These are phyloP conservation scores for Crepidodera aurea DNA, from an alignment of 2,888 invertebrate genomes.

Conservation along the genomic window DNA sequence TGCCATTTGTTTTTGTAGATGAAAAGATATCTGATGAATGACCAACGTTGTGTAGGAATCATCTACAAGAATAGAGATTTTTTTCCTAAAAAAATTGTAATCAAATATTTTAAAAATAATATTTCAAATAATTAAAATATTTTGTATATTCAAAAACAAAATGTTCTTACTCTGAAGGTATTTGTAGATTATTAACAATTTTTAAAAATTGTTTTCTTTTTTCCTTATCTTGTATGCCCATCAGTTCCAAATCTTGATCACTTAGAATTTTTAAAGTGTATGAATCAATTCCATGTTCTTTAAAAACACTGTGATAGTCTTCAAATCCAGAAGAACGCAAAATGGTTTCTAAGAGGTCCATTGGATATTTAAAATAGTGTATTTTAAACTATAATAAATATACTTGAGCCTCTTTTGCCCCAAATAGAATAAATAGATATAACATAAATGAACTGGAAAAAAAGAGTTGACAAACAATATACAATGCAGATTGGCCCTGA, in stretches of 20 bases:
- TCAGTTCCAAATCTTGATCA: constrained; percentile 48
- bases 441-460: too few relatives aligned
- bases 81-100: constrained; percentile 34
- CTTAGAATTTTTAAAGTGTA: constrained; percentile 48
- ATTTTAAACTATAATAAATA: too few relatives aligned
- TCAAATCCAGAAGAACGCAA: constrained; percentile 50
- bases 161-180: constrained; percentile 52
- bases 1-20: constrained; percentile 43
- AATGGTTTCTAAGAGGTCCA: constrained; percentile 51
- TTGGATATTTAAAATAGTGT: constrained; percentile 22
- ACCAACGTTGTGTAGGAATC: constrained; percentile 35
- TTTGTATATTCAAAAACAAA: background rate
- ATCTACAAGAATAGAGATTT: constrained; percentile 33
- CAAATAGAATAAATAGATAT: too few relatives aligned
- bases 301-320: constrained; percentile 48
- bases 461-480: too few relatives aligned
- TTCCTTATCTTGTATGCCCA: constrained; percentile 46
- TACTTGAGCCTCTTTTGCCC: too few relatives aligned
- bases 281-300: constrained; percentile 44
- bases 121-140: background rate
- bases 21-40: constrained; percentile 41
- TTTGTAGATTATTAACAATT: constrained; percentile 45
- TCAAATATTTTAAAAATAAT: background rate
- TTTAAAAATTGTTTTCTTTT: constrained; percentile 39
- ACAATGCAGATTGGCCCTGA: too few relatives aligned